These are phyloP conservation scores for Cryptoblepharus egeriae DNA, from an alignment of 2,797 vertebrate genomes.

Conservation along the genomic window DNA sequence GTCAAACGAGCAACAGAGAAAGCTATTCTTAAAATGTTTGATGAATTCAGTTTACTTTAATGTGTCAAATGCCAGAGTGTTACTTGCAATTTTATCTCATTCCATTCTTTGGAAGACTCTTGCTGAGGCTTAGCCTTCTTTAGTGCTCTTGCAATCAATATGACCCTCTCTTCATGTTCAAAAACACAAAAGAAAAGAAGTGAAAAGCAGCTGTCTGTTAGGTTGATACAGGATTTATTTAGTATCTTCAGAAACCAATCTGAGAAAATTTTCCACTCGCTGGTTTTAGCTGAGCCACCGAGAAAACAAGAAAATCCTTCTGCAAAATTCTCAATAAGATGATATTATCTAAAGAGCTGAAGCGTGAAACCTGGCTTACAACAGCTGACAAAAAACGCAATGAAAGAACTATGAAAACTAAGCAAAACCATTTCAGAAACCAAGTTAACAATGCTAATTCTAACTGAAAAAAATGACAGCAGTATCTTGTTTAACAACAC, in stretches of 20 bases:
- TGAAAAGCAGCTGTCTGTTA: slow-evolving; percentile 81
- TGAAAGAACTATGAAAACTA: slow-evolving; percentile 69
- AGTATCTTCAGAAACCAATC: slow-evolving; percentile 90
- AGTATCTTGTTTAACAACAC: slow-evolving; percentile 54
- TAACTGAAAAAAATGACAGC: slow-evolving; percentile 55
- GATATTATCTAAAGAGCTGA: slow-evolving; percentile 89
- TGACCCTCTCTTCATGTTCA: slow-evolving; percentile 72
- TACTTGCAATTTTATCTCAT: slow-evolving; percentile 70
- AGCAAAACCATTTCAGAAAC: slow-evolving; percentile 69
- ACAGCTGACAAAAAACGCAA: slow-evolving; percentile 72
- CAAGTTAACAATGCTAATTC: slow-evolving; percentile 60
- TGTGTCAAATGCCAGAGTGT: slow-evolving; percentile 67
- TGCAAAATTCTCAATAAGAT: slow-evolving; percentile 83
- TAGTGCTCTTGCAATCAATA: slow-evolving; percentile 80
- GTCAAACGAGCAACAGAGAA: slow-evolving; percentile 69
- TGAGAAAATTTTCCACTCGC: slow-evolving; percentile 91
- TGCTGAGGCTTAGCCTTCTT: slow-evolving; percentile 77
- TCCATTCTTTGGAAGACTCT: slow-evolving; percentile 74
- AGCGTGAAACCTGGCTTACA: slow-evolving; percentile 85
- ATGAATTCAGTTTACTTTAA: slow-evolving; percentile 71
- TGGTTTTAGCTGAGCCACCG: slow-evolving; percentile 83
- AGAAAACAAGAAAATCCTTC: slow-evolving; percentile 87
- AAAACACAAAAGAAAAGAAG: slow-evolving; percentile 74
- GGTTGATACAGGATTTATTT: slow-evolving; percentile 86
- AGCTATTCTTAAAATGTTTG: slow-evolving; percentile 66